Base-by-base conservation (phyloP, 2,888 invertebrate species). In the Deroplatys truncata region DNA sequence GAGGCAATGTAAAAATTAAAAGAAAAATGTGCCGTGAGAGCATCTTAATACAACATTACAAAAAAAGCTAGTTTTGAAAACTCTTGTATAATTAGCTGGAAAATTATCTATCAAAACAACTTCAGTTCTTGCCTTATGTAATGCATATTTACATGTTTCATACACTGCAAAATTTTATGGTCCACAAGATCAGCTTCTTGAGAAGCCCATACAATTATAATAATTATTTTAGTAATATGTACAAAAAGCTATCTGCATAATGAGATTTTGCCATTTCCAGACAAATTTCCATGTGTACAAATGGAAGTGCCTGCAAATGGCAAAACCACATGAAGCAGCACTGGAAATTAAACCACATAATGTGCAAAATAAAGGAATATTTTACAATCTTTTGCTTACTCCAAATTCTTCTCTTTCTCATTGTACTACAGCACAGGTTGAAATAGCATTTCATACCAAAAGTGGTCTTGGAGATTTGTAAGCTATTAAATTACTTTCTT, bases 221-320 rank as follows among this genome's bases (percentile, higher is more conserved):
- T 90, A 56, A 84, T 90, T 90, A 90, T 90, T 90, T 89, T 89
- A 90, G 88, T 90, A 90, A 90, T 91, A 91, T 91, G 90, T 91
- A 91, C 91, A 91, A 91, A 91, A 91, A 91, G 91, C 91, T 91
- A 90, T 91, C 90, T 90, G 90, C 89, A 90, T 90, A 88, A 91
- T 90, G 89, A 89, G 86, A 87, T 88, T 88, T 49, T 56, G 90
- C 85, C 88, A 85, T 25, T 29, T 83, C 20, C 86, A 43, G 82
- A 31, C 86, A 28, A 28, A 56, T 16, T 49, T 56, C 84, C 29
- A 20, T 2, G 28, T 84, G 8, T 25, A 29, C 35, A 28, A 56
- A 20, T n/a, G 13, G 5, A 85, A 28, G 49, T 28, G 85, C 28
- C 82, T 29, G 29, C 88, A 89, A 72, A 72, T 72, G 31, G 72